Evolutionary conservation across 2,888 invertebrate species (phyloP), one percentile per base, ranked within the genome.

Genomic region (Andrena flavipes): DNA sequence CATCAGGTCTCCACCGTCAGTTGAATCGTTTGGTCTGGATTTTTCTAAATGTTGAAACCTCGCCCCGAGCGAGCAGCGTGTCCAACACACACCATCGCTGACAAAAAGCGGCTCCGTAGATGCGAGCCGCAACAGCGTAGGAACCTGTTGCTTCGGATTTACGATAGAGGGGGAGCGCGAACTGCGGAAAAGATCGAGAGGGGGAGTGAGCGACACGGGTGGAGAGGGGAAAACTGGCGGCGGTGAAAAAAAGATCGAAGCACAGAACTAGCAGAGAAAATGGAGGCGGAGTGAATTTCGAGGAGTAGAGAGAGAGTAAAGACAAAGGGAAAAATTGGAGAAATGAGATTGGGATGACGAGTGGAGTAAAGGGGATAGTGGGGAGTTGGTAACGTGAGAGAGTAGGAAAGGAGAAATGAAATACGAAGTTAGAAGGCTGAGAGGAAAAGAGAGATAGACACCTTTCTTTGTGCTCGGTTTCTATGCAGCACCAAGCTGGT

Each of bases 111-210:
- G 78, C 76, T 75, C 63, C 82, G 81, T 80, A 77, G 84, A 87
- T 78, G 87, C 82, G 60, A 82, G 80, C 88, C 82, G 70, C 79
- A 83, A 82, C 63, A 62, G 84, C 78, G 89, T 86, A 89, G 88
- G 92, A 91, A 92, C 92, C 92, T 92, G 92, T 92, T 92, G 92
- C 92, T 88, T 87, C 85, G 82, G 81, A 82, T 86, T 86, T 86
- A 80, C 72, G 71, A 42, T 16, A 70, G 73, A 69, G 42, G 71
- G 80, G 87, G 88, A 85, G 84, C 76, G 67, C 54, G 54, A 69
- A 74, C 70, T 60, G 80, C 56, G 77, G 68, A 65, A 72, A 62
- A 76, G 70, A 48, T 62, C 33, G 76, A 33, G 35, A 48, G 60
- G 76, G 62, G 72, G 62, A 30, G 68, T 29, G 65, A 1, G 13